Evolutionary conservation across 2,797 vertebrate species (phyloP), one percentile per base, ranked within the genome.

Genomic region (Danio tinwini): DNA sequence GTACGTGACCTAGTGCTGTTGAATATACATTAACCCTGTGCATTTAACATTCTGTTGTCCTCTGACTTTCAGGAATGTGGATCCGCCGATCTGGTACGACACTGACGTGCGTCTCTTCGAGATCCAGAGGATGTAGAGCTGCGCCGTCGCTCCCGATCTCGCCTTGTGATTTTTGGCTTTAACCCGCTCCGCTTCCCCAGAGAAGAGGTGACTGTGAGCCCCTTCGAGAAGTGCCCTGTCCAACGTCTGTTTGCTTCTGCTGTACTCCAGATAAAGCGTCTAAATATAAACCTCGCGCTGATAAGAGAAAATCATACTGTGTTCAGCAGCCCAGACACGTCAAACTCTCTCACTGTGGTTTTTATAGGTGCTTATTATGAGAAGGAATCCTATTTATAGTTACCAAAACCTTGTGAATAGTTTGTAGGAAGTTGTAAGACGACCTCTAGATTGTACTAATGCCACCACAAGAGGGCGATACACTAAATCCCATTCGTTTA

Each of bases 21-120:
- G 6, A 17, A 3, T 13, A 11, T 13, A 9, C 6, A n/a, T 3
- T 5, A 42, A 19, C 12, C 50, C 10, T 11, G 5, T 14, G 53
- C 45, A 42, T 50, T 63, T 42, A 37, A 63, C 19, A 11, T 13
- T n/a, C 8, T 72, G 13, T n/a, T 19, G 1, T 10, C 39, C 55
- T 70, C 39, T 82, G 19, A 12, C 52, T 19, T 63, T 2, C 67
- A 98, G 97, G 78, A 99, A 99, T 5, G 96, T 98, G 93, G 97
- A 99, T 90, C 98, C 98, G 3, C 98, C 98, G 0, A 95, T 99
- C 87, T 99, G 98, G 98, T 99, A 99, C 12, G 98, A 99, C 90
- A 99, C 97, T 0, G 97, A 99, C 0, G 98, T 99, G 81, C 98
- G 96, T 78, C 95, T 99, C 49, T 99, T 99, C 89, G 98, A 99